Base-by-base conservation (phyloP, 2,888 invertebrate species). In the Glyphotaelius pellucidus region DNA sequence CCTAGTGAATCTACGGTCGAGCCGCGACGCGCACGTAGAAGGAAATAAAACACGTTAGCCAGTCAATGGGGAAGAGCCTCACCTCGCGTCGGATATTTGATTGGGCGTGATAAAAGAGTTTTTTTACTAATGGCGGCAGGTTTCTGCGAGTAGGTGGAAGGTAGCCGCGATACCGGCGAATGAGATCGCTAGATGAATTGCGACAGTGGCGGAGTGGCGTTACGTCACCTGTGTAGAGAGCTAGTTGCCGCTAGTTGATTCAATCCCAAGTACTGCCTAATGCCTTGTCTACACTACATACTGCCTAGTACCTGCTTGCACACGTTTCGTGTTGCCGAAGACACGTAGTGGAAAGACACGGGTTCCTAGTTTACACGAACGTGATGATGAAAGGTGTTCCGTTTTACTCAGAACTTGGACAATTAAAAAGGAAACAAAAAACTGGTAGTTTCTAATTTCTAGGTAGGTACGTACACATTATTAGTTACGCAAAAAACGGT, bases 181-280 rank as follows among this genome's bases (percentile, higher is more conserved):
- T 84, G 90, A 90, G 90, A 90, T 90, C 90, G 90, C 90, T 84
- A 90, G 90, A 90, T 84, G 83, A 90, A 90, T 90, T 90, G 90
- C 90, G 90, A 90, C 90, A 90, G 47, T 38, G 32, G 88, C 12
- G 90, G 84, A 67, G 67, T 80, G 38, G 80, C 32, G 90, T 90
- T 90, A 84, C 90, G 90, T 90, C 90, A 90, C 84, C 84, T 52
- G 90, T 52, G 83, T 30, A n/a, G 90, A 52, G 90, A 19, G 19
- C n/a, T 80, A 14, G 80, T 42, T 47, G 90, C 35, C 19, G 80
- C 80, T 83, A 25, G 90, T 47, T 31, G 30, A 32, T 84, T 30
- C n/a, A 67, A 32, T 52, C 31, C 84, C n/a, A 81, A 15, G 80
- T 80, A 80, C 79, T 52, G 7, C 89, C 31, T 31, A 9, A n/a